Percentiles rank a stretch among this genome's conserved stretches.
phyloP scores from a whole-genome alignment of 2,797 vertebrate genomes.

The Acropternis orthonyx region DNA sequence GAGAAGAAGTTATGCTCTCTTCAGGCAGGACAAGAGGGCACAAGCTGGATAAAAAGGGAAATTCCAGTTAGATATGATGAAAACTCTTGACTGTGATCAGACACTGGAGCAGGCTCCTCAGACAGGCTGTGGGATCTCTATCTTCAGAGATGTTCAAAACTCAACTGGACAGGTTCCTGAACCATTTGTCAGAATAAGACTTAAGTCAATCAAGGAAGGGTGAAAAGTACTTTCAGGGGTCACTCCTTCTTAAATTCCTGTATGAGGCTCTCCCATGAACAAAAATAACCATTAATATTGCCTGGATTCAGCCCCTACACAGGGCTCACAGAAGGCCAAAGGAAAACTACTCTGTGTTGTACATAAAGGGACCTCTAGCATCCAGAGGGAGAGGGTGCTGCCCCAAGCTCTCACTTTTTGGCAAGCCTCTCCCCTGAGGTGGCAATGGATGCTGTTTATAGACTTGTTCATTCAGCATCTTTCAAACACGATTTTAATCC shows the following conservation, averaged over 20 bases:
- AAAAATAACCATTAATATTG: neutral
- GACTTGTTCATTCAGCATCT: neutral
- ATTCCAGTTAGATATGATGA: neutral
- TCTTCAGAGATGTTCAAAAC: neutral
- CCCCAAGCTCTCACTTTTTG: neutral
- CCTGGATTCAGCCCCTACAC: neutral
- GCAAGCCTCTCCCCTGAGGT: neutral
- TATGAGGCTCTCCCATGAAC: neutral
- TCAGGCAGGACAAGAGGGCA: neutral
- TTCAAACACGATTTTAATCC: neutral
- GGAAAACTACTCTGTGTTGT: neutral
- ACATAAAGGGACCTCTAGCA: neutral
- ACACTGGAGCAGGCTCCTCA: neutral
- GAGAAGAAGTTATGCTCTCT: neutral
- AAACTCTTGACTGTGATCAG: neutral
- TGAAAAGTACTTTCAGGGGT: neutral
- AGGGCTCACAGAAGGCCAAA: fast-evolving
- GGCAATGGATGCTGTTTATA: neutral
- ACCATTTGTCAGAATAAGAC: neutral
- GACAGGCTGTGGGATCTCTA: neutral
- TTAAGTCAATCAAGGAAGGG: neutral
- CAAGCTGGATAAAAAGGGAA: neutral
- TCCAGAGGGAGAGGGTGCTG: neutral
- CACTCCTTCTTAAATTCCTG: neutral
- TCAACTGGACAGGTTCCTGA: neutral